phyloP scores from a whole-genome alignment of 1,140 invertebrate species.

The Amyelois transitella region DNA sequence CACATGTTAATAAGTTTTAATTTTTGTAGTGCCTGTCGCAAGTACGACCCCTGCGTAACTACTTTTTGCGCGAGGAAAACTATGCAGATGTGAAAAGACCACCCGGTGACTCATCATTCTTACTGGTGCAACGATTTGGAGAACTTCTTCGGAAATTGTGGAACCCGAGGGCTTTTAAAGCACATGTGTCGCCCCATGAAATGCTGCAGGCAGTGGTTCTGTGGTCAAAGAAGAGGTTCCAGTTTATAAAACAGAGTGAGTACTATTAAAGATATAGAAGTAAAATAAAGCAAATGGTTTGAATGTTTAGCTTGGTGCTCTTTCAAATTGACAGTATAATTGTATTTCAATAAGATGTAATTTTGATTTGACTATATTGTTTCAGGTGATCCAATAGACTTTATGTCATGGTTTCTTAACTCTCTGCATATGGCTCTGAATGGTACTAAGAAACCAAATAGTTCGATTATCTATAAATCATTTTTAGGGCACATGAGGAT shows the following conservation, averaged over 20 bases:
- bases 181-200: conserved; percentile 99
- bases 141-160: conserved; percentile 98
- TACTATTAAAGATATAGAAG: not conserved
- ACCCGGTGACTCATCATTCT: conserved; percentile 92
- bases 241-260: conserved; percentile 97
- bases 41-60: conserved; percentile 94
- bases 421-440: conserved; percentile 93
- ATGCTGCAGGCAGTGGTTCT: conserved; percentile 99
- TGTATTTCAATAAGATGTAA: not conserved
- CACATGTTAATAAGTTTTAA: too few relatives aligned
- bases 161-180: conserved; percentile 99
- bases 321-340: too few relatives aligned
- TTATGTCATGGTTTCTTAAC: conserved; percentile 97
- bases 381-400: conserved; percentile 96
- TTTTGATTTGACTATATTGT: conserved; percentile 3
- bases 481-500: conserved; percentile 97
- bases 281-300: too few relatives aligned
- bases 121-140: conserved; percentile 97
- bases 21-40: conserved; percentile 89
- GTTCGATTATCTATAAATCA: conserved; percentile 95
- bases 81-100: conserved; percentile 92
- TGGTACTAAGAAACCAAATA: conserved; percentile 87
- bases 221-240: conserved; percentile 98
- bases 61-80: conserved; percentile 95
- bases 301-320: too few relatives aligned